Percentiles rank a stretch among this genome's conserved stretches.
These are phyloP conservation scores for Prionailurus viverrinus DNA, from an alignment of 2,113 vertebrate species.

Conservation along the genomic window DNA sequence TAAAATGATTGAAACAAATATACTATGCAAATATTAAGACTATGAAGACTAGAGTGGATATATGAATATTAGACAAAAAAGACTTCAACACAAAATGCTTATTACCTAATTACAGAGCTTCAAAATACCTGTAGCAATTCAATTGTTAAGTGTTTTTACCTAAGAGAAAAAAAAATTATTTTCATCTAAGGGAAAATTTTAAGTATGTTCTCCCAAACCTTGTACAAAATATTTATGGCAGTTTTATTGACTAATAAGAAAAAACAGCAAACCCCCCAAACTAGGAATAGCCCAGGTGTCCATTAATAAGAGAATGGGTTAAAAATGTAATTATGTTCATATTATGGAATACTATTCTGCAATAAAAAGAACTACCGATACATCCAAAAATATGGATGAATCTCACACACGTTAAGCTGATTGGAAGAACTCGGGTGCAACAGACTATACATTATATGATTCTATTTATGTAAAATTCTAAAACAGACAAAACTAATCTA, in stretches of 20 bases:
- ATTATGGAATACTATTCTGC: background rate
- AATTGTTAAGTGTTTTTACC: background rate
- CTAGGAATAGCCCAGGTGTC: background rate
- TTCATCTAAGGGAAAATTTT: background rate
- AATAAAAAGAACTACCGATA: background rate
- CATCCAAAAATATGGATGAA: background rate
- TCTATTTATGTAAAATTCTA: background rate
- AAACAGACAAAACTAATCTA: background rate
- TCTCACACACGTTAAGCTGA: background rate
- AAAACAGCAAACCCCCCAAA: background rate
- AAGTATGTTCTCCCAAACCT: background rate
- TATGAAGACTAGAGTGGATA: background rate
- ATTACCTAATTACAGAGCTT: background rate
- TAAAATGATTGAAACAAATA: background rate
- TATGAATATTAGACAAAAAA: slow-evolving; percentile 7
- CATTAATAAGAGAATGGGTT: background rate
- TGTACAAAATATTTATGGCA: background rate
- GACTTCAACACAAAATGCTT: background rate
- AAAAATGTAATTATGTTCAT: background rate
- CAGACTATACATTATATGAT: background rate
- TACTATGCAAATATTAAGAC: background rate
- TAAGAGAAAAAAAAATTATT: background rate
- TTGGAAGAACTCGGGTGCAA: background rate
- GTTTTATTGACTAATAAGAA: background rate
- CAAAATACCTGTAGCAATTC: background rate